phyloP scores from a whole-genome alignment of 2,888 invertebrate genomes.

The Chymomyza procnemis region DNA sequence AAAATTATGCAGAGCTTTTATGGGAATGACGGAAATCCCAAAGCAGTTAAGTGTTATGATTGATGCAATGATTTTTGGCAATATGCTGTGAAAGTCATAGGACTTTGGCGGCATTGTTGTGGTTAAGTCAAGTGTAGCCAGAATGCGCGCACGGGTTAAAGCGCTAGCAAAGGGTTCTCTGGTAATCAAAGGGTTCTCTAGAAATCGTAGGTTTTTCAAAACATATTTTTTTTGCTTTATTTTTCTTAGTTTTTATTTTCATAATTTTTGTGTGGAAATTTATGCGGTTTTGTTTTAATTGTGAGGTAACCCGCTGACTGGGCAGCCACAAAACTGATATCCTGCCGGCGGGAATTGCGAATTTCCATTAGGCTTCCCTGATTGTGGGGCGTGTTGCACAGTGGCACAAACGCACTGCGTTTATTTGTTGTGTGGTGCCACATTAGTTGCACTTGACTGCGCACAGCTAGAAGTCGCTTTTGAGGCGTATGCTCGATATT shows the following conservation, averaged over 20 bases:
- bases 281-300: slow-evolving; percentile 64
- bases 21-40: neutral
- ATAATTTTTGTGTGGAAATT: slow-evolving; percentile 11
- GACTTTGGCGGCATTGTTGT: slow-evolving; percentile 41
- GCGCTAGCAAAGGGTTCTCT: slow-evolving; percentile 21
- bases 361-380: slow-evolving; percentile 2
- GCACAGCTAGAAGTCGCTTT: neutral
- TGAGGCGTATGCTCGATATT: slow-evolving; percentile 58
- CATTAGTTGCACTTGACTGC: slow-evolving; percentile 60
- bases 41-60: slow-evolving; percentile 49
- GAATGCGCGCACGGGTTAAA: slow-evolving; percentile 57
- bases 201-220: neutral
- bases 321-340: slow-evolving; percentile 52
- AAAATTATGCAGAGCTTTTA: slow-evolving; percentile 13
- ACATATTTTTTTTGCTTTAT: slow-evolving; percentile 33
- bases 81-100: slow-evolving; percentile 49
- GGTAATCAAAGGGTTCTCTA: too few relatives aligned
- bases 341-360: slow-evolving; percentile 63
- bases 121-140: slow-evolving; percentile 59
- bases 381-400: slow-evolving; percentile 31
- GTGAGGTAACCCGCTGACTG: slow-evolving; percentile 65
- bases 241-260: slow-evolving; percentile 10
- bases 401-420: slow-evolving; percentile 44
- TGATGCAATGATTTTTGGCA: slow-evolving; percentile 49
- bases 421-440: slow-evolving; percentile 67